These are phyloP conservation scores for Ernsta delagoae DNA, from an alignment of 2,888 invertebrate species.

Conservation along the genomic window DNA sequence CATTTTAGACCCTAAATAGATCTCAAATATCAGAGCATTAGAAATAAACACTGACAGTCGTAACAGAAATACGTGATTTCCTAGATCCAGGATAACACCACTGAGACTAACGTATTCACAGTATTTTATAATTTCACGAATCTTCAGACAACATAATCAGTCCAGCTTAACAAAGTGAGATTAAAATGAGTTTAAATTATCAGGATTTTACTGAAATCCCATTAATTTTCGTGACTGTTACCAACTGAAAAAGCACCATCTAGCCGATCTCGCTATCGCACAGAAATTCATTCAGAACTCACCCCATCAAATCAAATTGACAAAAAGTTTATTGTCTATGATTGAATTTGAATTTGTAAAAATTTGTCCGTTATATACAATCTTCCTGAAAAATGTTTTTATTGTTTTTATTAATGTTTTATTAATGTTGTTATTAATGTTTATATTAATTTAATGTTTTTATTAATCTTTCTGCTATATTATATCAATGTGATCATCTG, in stretches of 20 bases:
- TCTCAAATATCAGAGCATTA: conserved; percentile 73
- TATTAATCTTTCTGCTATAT: too few relatives aligned
- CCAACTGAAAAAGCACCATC: conserved; percentile 69
- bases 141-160: conserved; percentile 38
- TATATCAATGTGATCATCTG: too few relatives aligned
- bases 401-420: too few relatives aligned
- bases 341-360: conserved; percentile 64
- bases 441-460: too few relatives aligned
- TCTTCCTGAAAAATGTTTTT: too few relatives aligned
- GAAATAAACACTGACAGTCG: conserved; percentile 72
- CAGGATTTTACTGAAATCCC: conserved; percentile 53
- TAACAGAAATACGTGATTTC: conserved; percentile 66
- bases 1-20: conserved; percentile 82
- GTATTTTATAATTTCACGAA: conserved; percentile 38
- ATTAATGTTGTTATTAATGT: too few relatives aligned
- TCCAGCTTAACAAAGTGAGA: conserved; percentile 36
- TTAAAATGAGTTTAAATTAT: conserved; percentile 33
- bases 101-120: conserved; percentile 32
- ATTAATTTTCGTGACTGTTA: conserved; percentile 71
- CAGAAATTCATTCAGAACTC: conserved; percentile 54
- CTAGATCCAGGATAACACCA: conserved; percentile 33
- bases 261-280: neutral
- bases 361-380: conserved; percentile 52
- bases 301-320: conserved; percentile 73
- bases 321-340: conserved; percentile 70